Conservation (phyloP, 2,888 invertebrate genomes). For the Caradrina clavipalpis region DNA sequence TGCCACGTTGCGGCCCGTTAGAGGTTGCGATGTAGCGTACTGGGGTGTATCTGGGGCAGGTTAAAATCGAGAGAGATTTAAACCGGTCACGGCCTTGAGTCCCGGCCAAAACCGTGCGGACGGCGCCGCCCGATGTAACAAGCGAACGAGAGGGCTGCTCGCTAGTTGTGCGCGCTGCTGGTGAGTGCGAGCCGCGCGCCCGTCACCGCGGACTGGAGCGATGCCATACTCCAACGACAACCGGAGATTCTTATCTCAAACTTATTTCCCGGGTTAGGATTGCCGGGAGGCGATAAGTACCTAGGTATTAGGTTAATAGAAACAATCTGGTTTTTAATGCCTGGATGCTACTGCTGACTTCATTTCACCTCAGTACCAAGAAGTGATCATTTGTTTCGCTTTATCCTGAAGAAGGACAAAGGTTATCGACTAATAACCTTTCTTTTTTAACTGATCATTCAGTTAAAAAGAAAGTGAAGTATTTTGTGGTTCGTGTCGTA, state of each 20-base stretch:
- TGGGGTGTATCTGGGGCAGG: constrained; percentile 50
- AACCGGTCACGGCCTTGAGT: constrained; percentile 65
- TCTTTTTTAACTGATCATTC: too few relatives aligned
- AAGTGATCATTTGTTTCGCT: too few relatives aligned
- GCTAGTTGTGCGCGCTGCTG: constrained; percentile 37
- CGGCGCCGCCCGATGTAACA: constrained; percentile 27
- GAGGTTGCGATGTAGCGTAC: constrained; percentile 20
- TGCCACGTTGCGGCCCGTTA: constrained; percentile 12
- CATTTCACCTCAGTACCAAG: not conserved
- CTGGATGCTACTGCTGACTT: not conserved
- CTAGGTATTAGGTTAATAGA: not conserved
- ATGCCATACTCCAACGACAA: constrained; percentile 21
- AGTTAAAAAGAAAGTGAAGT: too few relatives aligned
- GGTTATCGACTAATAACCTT: too few relatives aligned
- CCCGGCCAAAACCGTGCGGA: constrained; percentile 52
- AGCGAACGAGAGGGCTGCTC: constrained; percentile 9
- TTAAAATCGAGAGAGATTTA: constrained; percentile 50
- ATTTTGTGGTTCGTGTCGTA: too few relatives aligned
- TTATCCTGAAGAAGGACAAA: too few relatives aligned
- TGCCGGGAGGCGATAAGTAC: constrained; percentile 1
- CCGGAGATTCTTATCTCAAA: constrained; percentile 10
- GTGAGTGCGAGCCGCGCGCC: constrained; percentile 20
- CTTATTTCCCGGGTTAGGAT: constrained; percentile 23
- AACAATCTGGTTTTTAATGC: not conserved
- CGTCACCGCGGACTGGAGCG: not conserved